Percentiles rank a stretch among this genome's conserved stretches.
Conservation (phyloP, 2,113 vertebrate genomes). For the Nematolebias whitei region DNA sequence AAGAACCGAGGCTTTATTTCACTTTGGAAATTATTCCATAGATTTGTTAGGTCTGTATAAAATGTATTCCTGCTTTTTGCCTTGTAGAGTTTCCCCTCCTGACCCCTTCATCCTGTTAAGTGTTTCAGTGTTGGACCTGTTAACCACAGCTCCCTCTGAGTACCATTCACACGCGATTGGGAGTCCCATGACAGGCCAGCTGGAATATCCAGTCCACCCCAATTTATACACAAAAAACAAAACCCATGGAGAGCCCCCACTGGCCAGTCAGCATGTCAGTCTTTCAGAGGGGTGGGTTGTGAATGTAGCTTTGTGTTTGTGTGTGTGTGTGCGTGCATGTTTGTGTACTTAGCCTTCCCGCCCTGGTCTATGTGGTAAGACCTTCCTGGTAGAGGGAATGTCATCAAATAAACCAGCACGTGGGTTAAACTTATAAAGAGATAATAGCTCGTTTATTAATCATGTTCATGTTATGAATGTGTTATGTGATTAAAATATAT, state of each 20-base stretch:
- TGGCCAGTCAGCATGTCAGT: slow-evolving; percentile 78
- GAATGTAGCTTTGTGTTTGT: slow-evolving; percentile 43
- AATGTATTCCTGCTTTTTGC: slow-evolving; percentile 25
- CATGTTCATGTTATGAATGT: neutral
- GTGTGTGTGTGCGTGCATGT: slow-evolving; percentile 11
- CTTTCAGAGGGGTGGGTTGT: slow-evolving; percentile 65
- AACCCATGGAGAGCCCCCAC: slow-evolving; percentile 52
- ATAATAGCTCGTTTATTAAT: neutral
- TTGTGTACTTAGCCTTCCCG: slow-evolving; percentile 82
- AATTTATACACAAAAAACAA: slow-evolving; percentile 33
- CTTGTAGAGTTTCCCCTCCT: slow-evolving; percentile 43
- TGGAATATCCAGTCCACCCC: slow-evolving; percentile 61
- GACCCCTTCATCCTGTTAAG: slow-evolving; percentile 60
- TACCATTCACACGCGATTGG: slow-evolving; percentile 70
- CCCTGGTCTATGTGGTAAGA: slow-evolving; percentile 83
- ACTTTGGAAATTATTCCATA: neutral
- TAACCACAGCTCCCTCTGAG: slow-evolving; percentile 49
- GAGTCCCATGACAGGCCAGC: slow-evolving; percentile 73
- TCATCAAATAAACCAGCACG: slow-evolving; percentile 70
- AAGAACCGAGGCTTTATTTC: neutral
- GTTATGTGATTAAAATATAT: neutral
- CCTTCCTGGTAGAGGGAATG: slow-evolving; percentile 79
- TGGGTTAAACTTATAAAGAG: too few species aligned
- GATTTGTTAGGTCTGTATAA: neutral
- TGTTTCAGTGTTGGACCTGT: slow-evolving; percentile 54